These are phyloP conservation scores for Phorcus lineatus DNA, from an alignment of 2,888 invertebrate genomes.

Conservation along the genomic window DNA sequence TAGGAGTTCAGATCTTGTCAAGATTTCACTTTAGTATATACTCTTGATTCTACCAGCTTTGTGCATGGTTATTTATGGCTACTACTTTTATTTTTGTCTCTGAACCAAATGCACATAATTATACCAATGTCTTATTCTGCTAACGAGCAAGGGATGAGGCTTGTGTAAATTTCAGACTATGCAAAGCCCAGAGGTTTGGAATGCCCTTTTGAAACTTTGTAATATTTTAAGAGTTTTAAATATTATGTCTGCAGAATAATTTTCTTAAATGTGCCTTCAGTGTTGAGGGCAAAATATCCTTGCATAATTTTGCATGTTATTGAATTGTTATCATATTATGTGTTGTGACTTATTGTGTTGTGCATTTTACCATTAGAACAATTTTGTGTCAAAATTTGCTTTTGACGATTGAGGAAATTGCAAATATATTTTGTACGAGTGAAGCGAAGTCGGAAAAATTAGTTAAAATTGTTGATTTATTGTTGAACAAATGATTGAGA, in stretches of 20 bases:
- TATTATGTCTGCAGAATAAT: constrained; percentile 4
- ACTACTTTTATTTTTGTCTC: too few species aligned
- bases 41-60: too few species aligned
- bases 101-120: too few species aligned
- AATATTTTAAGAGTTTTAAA: constrained; percentile 6
- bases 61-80: too few species aligned
- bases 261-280: neutral
- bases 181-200: constrained; percentile 8
- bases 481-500: neutral
- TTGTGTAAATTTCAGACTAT: neutral
- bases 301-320: constrained; percentile 31
- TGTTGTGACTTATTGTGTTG: constrained; percentile 21
- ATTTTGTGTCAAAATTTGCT: neutral
- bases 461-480: constrained; percentile 14
- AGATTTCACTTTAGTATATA: too few species aligned
- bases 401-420: constrained; percentile 4
- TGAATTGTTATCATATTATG: constrained; percentile 9
- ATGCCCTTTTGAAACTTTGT: neutral
- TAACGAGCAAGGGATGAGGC: too few species aligned
- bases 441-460: constrained; percentile 11
- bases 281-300: constrained; percentile 12
- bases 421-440: neutral
- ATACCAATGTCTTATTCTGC: too few species aligned
- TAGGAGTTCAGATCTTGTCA: too few species aligned
- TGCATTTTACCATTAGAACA: constrained; percentile 11